Evolutionary conservation across 1,140 invertebrate species (phyloP).

Genomic region (Trinorchestia longiramus): DNA sequence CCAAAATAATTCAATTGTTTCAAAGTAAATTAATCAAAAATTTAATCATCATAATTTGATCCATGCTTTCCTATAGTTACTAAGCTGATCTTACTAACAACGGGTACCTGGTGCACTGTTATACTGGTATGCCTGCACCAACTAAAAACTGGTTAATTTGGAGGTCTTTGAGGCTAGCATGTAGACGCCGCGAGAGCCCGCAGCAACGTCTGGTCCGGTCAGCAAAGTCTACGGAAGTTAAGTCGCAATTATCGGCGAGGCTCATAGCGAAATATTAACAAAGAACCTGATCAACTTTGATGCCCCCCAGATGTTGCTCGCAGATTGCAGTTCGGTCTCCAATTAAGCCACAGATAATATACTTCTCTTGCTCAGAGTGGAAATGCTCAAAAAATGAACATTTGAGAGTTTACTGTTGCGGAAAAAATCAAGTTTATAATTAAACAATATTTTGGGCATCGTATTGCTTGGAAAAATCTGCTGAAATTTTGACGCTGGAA

Average conservation of each 20-base stretch:
- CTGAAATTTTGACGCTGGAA: not conserved
- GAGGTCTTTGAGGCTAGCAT: not conserved
- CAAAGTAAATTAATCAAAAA: not conserved
- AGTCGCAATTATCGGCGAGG: conserved; percentile 38
- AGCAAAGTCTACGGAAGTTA: conserved; percentile 46
- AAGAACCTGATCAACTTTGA: conserved; percentile 49
- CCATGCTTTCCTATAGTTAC: too few species aligned
- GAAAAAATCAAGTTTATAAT: not conserved
- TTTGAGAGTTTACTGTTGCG: not conserved
- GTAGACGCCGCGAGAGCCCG: not conserved
- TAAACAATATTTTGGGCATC: not conserved
- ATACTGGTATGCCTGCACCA: not conserved
- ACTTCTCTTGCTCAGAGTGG: not conserved
- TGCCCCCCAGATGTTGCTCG: not conserved
- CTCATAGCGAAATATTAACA: conserved; percentile 40
- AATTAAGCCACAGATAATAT: not conserved
- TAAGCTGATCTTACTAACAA: too few species aligned
- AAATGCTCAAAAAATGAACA: not conserved
- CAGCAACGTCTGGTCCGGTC: conserved; percentile 24
- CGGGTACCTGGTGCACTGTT: not conserved
- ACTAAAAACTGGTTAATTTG: not conserved
- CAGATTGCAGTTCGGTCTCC: not conserved
- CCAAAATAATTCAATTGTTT: not conserved
- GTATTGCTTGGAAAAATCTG: not conserved
- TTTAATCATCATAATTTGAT: too few species aligned